Percentiles rank a stretch among this genome's conserved stretches.
These are phyloP conservation scores for Platycheirus albimanus DNA, from an alignment of 2,888 invertebrate genomes.

Conservation along the genomic window DNA sequence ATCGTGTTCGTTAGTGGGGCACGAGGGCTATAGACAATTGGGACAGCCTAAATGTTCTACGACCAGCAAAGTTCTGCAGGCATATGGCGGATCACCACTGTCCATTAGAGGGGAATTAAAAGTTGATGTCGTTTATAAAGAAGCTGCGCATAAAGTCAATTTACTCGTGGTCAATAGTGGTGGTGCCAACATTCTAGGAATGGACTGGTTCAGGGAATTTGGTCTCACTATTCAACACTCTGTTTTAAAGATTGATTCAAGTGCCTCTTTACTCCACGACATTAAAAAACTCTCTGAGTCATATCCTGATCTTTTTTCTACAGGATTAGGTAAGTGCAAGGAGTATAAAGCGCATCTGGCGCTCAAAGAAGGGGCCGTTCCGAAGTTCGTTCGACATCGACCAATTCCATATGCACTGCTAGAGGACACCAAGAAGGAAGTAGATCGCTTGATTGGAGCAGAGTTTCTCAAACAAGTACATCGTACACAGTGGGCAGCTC, in stretches of 20 bases:
- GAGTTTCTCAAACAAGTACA: background rate
- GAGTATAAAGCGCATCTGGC: no score
- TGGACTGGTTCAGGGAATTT: no score
- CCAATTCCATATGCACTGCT: background rate
- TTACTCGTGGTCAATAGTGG: no score
- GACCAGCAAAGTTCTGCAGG: background rate
- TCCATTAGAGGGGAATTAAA: slow-evolving; percentile 12
- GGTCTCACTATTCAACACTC: no score
- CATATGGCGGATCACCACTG: background rate
- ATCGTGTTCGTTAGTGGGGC: background rate
- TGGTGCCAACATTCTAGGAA: no score
- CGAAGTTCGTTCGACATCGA: background rate
- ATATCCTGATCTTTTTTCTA: no score
- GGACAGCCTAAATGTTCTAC: background rate
- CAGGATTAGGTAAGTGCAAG: no score
- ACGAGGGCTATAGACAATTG: background rate
- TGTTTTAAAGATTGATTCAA: no score
- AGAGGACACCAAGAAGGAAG: background rate
- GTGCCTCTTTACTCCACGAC: no score
- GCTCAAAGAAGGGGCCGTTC: slow-evolving; percentile 6
- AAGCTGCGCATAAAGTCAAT: no score
- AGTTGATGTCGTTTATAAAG: no score
- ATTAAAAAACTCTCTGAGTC: no score
- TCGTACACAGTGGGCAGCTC: slow-evolving; percentile 10
- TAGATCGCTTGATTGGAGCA: background rate